These are phyloP conservation scores for Eulemur rufifrons DNA, from an alignment of 2,113 vertebrate genomes.

Conservation along the genomic window DNA sequence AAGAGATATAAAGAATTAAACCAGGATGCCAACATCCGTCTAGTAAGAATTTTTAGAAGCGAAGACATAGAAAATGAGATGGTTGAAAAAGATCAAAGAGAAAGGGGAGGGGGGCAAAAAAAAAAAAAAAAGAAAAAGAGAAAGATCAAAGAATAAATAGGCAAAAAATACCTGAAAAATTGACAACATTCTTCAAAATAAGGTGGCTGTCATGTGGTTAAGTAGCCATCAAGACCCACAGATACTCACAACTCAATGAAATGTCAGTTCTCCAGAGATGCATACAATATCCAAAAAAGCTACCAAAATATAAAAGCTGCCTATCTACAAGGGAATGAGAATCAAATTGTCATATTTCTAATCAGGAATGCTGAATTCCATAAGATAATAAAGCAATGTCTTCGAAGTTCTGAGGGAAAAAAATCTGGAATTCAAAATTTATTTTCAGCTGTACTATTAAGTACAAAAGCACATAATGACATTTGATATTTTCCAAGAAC, in stretches of 20 bases:
- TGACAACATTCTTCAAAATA: background rate
- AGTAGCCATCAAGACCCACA: background rate
- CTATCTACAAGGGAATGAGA: background rate
- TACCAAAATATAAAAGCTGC: background rate
- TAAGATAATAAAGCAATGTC: background rate
- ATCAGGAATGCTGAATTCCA: background rate
- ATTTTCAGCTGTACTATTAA: background rate
- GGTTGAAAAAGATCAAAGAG: background rate
- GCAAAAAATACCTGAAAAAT: background rate
- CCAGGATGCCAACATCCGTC: background rate
- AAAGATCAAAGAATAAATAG: background rate
- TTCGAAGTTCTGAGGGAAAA: conserved; percentile 9
- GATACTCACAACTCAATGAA: background rate
- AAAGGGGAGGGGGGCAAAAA: too few species aligned
- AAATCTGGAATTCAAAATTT: background rate
- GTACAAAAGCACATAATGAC: background rate
- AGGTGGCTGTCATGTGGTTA: background rate
- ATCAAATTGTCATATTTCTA: background rate
- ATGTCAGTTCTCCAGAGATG: background rate
- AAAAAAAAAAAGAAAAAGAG: background rate
- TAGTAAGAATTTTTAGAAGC: background rate
- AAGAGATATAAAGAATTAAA: background rate
- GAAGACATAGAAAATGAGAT: background rate
- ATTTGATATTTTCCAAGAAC: background rate
- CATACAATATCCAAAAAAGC: background rate